Conservation (phyloP, 2,888 invertebrate species). For the Phasia obesa region DNA sequence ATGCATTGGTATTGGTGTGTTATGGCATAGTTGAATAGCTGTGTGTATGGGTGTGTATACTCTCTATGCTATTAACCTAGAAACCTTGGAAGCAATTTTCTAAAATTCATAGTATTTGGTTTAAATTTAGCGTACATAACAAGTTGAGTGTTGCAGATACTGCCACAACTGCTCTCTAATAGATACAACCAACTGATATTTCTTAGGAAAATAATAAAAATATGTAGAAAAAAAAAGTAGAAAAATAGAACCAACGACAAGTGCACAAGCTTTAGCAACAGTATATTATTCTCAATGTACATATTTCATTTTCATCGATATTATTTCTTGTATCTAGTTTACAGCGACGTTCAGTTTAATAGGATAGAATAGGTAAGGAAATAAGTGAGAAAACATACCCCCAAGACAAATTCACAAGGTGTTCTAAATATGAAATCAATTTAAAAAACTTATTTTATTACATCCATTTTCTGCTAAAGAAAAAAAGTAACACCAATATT, state of each 20-base stretch:
- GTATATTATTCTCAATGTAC: constrained; percentile 52
- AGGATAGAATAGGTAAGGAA: constrained; percentile 27
- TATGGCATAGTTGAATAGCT: constrained; percentile 19
- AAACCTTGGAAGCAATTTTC: constrained; percentile 65
- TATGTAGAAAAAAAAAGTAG: not conserved
- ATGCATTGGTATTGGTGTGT: constrained; percentile 19
- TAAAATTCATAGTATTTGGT: constrained; percentile 65
- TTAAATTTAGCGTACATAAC: constrained; percentile 67
- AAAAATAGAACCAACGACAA: constrained; percentile 33
- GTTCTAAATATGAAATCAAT: constrained; percentile 53
- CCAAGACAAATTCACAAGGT: constrained; percentile 53
- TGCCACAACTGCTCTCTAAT: constrained; percentile 32
- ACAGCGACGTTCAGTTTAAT: not conserved
- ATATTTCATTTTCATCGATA: constrained; percentile 62
- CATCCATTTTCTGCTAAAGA: constrained; percentile 8
- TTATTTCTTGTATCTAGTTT: constrained; percentile 15
- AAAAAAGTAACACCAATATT: not conserved
- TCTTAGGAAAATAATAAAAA: not conserved
- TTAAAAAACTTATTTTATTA: constrained; percentile 36
- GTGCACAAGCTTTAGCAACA: constrained; percentile 13
- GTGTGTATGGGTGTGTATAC: constrained; percentile 7
- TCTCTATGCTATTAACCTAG: constrained; percentile 66
- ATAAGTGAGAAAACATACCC: constrained; percentile 46
- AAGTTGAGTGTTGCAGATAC: constrained; percentile 60
- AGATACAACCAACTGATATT: constrained; percentile 24